Percentiles rank a stretch among this genome's conserved stretches.
Evolutionary conservation across 2,113 vertebrate genomes (phyloP).

Genomic region (Gnathonemus longibarbis): DNA sequence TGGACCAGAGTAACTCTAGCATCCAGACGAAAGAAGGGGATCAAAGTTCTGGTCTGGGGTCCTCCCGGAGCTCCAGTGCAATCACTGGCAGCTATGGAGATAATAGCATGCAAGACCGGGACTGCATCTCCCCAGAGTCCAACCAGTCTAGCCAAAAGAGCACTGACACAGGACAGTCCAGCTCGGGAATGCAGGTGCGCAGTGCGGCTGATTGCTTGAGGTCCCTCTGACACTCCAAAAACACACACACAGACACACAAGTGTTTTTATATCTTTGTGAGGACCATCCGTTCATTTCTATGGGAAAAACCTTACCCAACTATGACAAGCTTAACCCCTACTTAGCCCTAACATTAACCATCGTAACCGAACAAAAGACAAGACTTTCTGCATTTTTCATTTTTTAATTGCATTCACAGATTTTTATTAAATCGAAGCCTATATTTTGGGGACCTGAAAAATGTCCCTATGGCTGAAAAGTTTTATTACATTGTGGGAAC

Average conservation of each 20-base stretch:
- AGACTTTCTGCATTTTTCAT: background rate
- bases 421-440: background rate
- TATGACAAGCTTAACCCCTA: background rate
- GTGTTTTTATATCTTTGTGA: background rate
- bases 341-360: background rate
- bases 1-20: slow-evolving; percentile 12
- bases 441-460: background rate
- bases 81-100: slow-evolving; percentile 51
- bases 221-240: background rate
- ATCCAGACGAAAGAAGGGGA: slow-evolving; percentile 23
- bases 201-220: background rate
- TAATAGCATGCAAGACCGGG: slow-evolving; percentile 34
- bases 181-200: slow-evolving; percentile 51
- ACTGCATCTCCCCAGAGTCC: slow-evolving; percentile 46
- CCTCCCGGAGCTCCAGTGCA: slow-evolving; percentile 54
- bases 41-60: slow-evolving; percentile 10
- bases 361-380: background rate
- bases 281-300: background rate
- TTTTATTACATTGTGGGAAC: background rate
- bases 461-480: background rate
- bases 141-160: slow-evolving; percentile 47
- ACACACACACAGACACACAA: background rate
- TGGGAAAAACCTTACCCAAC: background rate
- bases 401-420: background rate
- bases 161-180: slow-evolving; percentile 34